phyloP scores from a whole-genome alignment of 2,888 invertebrate species.

The Aleiodes leptofemur region DNA sequence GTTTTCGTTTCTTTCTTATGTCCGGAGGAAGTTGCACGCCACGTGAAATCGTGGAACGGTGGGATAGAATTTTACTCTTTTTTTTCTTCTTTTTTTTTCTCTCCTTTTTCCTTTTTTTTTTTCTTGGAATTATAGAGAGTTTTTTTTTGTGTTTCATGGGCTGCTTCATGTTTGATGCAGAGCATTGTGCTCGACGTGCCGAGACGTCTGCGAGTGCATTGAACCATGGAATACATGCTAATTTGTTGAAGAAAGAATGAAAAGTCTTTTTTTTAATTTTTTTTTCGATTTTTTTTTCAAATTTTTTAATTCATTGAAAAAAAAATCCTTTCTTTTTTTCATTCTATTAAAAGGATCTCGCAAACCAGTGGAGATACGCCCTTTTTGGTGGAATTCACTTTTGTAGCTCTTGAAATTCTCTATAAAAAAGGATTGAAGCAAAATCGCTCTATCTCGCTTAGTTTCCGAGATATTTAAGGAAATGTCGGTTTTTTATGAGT shows the following conservation, averaged over 20 bases:
- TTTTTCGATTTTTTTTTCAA: neutral
- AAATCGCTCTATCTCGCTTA: no score
- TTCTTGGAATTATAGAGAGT: conserved; percentile 18
- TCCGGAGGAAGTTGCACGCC: conserved; percentile 26
- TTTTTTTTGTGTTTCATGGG: conserved; percentile 16
- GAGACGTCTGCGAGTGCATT: conserved; percentile 22
- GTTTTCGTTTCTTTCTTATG: conserved; percentile 19
- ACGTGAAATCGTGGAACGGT: conserved; percentile 13
- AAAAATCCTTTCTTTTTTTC: no score
- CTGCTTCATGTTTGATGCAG: conserved; percentile 26
- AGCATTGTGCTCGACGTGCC: conserved; percentile 32
- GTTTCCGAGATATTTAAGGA: no score
- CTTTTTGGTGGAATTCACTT: no score
- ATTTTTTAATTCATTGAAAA: no score
- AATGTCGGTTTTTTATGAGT: no score
- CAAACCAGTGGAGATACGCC: no score
- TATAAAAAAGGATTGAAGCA: no score
- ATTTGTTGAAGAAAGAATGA: conserved; percentile 9
- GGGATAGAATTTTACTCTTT: conserved; percentile 13
- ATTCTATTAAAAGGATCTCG: no score
- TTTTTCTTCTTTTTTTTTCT: conserved; percentile 36
- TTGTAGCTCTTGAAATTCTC: no score
- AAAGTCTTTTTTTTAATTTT: no score
- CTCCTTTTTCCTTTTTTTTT: no score
- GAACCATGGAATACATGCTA: conserved; percentile 29